Conservation (phyloP, 2,888 invertebrate genomes). For the Drosophila ustulata region DNA sequence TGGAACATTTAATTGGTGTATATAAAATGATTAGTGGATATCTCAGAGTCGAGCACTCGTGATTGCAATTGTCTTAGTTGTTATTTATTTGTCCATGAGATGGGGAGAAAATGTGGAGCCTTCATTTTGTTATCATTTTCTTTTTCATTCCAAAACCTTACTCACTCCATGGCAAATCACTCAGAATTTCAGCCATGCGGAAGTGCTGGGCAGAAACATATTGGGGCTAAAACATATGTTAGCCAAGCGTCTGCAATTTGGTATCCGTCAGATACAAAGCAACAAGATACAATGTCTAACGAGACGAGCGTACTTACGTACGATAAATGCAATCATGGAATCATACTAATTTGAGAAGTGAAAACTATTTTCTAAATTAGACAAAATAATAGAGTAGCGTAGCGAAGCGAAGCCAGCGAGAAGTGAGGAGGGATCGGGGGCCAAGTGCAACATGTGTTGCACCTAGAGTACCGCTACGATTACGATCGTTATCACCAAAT, state of each 20-base stretch:
- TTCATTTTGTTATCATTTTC: slow-evolving; percentile 43
- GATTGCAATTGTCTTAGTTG: too few species aligned
- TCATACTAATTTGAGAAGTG: slow-evolving; percentile 68
- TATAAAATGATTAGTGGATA: too few species aligned
- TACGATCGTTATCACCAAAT: slow-evolving; percentile 85
- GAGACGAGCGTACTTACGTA: slow-evolving; percentile 47
- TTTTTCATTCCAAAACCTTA: not conserved
- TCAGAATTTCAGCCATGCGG: slow-evolving; percentile 42
- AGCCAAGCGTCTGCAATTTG: slow-evolving; percentile 39
- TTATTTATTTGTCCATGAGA: slow-evolving; percentile 35
- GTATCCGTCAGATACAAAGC: slow-evolving; percentile 6
- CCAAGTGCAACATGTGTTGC: slow-evolving; percentile 78
- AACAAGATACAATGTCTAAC: slow-evolving; percentile 37
- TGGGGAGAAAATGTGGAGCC: slow-evolving; percentile 21
- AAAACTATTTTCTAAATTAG: slow-evolving; percentile 76
- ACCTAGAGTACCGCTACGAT: slow-evolving; percentile 73
- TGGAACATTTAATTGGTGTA: too few species aligned
- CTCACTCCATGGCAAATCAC: not conserved
- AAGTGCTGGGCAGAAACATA: slow-evolving; percentile 41
- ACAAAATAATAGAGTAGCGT: slow-evolving; percentile 66
- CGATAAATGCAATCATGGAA: slow-evolving; percentile 53
- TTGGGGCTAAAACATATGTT: slow-evolving; percentile 69
- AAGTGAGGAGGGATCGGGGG: not conserved
- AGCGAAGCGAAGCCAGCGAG: slow-evolving; percentile 6
- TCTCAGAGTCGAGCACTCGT: too few species aligned